Base-by-base conservation (phyloP, 1,140 invertebrate genomes). In the Zophobas morio region DNA sequence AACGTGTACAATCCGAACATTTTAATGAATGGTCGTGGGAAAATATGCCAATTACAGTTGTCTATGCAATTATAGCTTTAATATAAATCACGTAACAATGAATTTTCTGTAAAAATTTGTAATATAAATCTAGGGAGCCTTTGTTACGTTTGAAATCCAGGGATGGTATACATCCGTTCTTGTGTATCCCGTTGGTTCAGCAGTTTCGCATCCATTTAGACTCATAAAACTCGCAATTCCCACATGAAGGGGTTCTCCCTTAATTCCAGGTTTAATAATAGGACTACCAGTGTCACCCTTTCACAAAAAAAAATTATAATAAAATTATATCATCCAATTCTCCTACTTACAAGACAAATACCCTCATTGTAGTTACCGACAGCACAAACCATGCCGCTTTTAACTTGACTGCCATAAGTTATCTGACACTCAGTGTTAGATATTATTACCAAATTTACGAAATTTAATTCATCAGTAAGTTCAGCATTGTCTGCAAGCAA, bases 81-180 rank as follows among this genome's bases (percentile, higher is more conserved):
- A n/a, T n/a, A n/a, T n/a, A n/a, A n/a, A n/a, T n/a, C n/a, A n/a
- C n/a, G n/a, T n/a, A n/a, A n/a, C n/a, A n/a, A n/a, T n/a, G n/a
- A n/a, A n/a, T n/a, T n/a, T n/a, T n/a, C n/a, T n/a, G n/a, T n/a
- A n/a, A n/a, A n/a, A n/a, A n/a, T n/a, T n/a, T n/a, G n/a, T n/a
- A n/a, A n/a, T n/a, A n/a, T n/a, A n/a, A n/a, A n/a, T n/a, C n/a
- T n/a, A n/a, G n/a, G n/a, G n/a, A n/a, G n/a, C n/a, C n/a, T n/a
- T n/a, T n/a, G 51, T 56, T 6, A 72, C 35, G 20, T 51, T 72
- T 51, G 70, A 72, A 51, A 72, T 72, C 70, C 70, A 72, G 1
- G n/a, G 3, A 40, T 53, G 70, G 35, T 72, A 72, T 36, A 56
- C 33, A 53, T 72, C 70, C 4, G 70, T 72, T 56, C 70, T 49